Conservation (phyloP, 2,888 invertebrate species). For the Biston stratarius region DNA sequence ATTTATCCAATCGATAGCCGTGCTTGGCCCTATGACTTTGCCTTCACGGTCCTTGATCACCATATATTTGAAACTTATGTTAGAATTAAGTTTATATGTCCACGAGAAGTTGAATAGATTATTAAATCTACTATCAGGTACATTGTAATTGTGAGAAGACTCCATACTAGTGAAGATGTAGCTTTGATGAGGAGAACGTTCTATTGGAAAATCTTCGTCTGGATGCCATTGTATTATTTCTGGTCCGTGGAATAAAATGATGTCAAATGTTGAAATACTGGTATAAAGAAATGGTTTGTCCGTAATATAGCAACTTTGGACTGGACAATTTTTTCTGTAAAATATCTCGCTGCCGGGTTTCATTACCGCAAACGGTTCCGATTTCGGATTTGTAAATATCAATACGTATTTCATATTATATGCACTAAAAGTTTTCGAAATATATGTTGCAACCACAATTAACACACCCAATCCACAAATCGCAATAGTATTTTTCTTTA, state of each 20-base stretch:
- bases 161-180: slow-evolving; percentile 64
- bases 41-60: slow-evolving; percentile 53
- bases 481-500: background rate
- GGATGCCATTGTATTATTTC: slow-evolving; percentile 46
- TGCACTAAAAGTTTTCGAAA: background rate
- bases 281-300: slow-evolving; percentile 53
- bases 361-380: slow-evolving; percentile 55
- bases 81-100: slow-evolving; percentile 63
- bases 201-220: slow-evolving; percentile 45
- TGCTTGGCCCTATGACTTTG: slow-evolving; percentile 56
- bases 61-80: slow-evolving; percentile 62
- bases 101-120: slow-evolving; percentile 68
- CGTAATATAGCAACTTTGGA: slow-evolving; percentile 67
- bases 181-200: slow-evolving; percentile 59
- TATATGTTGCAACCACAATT: background rate
- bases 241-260: slow-evolving; percentile 62
- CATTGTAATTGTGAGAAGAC: slow-evolving; percentile 62
- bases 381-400: slow-evolving; percentile 58
- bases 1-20: slow-evolving; percentile 52
- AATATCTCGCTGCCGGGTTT: slow-evolving; percentile 57
- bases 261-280: slow-evolving; percentile 58
- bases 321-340: slow-evolving; percentile 55
- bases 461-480: background rate
- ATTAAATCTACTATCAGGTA: slow-evolving; percentile 52
- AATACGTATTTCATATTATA: slow-evolving; percentile 25